Evolutionary conservation across 2,888 invertebrate species (phyloP).

Genomic region (Tetrapedia diversipes): DNA sequence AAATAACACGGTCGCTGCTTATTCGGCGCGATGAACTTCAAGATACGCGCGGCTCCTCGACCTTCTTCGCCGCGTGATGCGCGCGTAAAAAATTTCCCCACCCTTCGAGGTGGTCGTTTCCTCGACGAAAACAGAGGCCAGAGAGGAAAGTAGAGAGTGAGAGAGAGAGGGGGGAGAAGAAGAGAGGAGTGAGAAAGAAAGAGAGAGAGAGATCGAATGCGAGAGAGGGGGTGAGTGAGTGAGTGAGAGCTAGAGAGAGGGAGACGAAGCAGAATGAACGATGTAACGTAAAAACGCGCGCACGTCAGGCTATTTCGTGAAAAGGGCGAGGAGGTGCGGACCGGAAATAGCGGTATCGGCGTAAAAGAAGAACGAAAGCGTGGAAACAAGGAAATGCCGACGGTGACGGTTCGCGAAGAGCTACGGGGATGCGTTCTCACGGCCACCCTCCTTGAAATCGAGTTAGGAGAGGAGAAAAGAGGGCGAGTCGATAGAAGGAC

Average conservation of each 20-base stretch:
- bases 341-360: background rate
- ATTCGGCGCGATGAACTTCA: background rate
- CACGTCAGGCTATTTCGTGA: no score
- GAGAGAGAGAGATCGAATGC: no score
- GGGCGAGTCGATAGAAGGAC: background rate
- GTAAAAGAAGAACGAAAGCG: constrained; percentile 6
- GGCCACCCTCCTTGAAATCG: constrained; percentile 43
- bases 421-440: constrained; percentile 32
- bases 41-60: background rate
- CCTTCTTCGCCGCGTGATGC: background rate
- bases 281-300: no score
- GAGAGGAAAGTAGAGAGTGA: background rate
- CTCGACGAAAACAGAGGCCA: background rate
- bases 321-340: no score
- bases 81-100: constrained; percentile 1
- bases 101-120: background rate
- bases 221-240: no score
- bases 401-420: constrained; percentile 30
- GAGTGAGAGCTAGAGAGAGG: no score
- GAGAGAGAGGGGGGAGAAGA: background rate
- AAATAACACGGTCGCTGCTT: background rate
- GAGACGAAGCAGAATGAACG: no score
- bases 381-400: background rate
- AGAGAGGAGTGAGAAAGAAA: fast-evolving
- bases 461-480: constrained; percentile 17